These are phyloP conservation scores for Nansenia antarctica DNA, from an alignment of 2,113 vertebrate species.

Conservation along the genomic window DNA sequence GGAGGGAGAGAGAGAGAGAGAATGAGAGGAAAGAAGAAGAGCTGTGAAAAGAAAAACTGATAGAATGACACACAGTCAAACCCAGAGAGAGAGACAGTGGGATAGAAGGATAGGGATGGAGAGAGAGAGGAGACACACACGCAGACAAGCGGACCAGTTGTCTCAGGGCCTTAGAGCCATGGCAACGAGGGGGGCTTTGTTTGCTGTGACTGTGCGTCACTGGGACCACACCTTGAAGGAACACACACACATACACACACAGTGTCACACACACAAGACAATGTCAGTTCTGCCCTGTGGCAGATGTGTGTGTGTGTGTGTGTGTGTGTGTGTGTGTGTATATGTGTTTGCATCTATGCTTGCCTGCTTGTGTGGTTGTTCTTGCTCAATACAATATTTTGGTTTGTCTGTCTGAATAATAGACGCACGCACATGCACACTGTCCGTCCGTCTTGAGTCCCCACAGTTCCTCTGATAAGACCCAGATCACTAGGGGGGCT, in stretches of 20 bases:
- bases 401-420: too few species aligned
- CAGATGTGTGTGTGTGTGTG: too few species aligned
- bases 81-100: background rate
- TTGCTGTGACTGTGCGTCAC: background rate
- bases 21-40: background rate
- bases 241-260: background rate
- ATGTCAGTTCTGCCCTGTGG: too few species aligned
- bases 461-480: background rate
- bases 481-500: background rate
- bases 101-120: background rate
- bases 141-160: background rate
- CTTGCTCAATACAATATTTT: too few species aligned
- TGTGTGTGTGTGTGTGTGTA: constrained; percentile 16
- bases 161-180: background rate
- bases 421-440: too few species aligned
- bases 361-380: too few species aligned
- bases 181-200: background rate
- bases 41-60: too few species aligned
- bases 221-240: background rate
- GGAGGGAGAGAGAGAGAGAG: background rate
- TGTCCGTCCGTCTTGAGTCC: too few species aligned
- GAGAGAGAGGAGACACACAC: background rate
- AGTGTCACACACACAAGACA: constrained; percentile 1
- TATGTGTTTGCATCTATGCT: too few species aligned
- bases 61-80: background rate